Evolutionary conservation across 2,113 vertebrate genomes (phyloP), one percentile per base, ranked within the genome.

Genomic region (Apteryx owenii): DNA sequence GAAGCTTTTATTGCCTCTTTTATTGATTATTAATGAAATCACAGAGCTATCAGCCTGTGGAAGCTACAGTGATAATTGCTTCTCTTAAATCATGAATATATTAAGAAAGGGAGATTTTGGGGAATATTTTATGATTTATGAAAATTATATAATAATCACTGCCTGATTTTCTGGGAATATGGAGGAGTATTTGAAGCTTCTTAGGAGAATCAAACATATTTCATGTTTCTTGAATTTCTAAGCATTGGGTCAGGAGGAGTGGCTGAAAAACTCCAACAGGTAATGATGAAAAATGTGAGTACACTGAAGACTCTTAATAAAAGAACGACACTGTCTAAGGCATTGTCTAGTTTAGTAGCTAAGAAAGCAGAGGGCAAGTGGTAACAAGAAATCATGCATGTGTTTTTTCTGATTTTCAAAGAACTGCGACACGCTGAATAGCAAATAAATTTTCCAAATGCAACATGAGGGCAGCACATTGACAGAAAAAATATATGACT

Each of bases 21-120:
- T 93, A 92, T 93, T 92, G 92, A 81, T 97, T 95, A 93, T 92
- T 94, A 92, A 96, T 87, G 81, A 93, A 90, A 92, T 89, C 89
- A 81, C 87, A 83, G 69, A 38, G 48, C 18, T 81, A 79, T 89
- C 84, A 91, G 56, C 72, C 81, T 85, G 68, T 84, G 77, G 73
- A 91, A 92, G 38, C 72, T 77, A 78, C 88, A 79, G 38, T 75
- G 60, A 76, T 88, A 95, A 95, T 83, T 65, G n/a, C 48, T 73
- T 87, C 77, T 84, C 76, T 89, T 96, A 96, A 93, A 95, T 75
- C 72, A 68, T 31, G 29, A 80, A 28, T 89, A 51, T 64, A 64
- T 87, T 78, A 94, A 64, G 72, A 89, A 92, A 88, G 4, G 26
- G 56, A 95, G n/a, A 1, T 95, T 90, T 88, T 85, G 62, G 80